Evolutionary conservation across 2,113 vertebrate genomes (phyloP), one percentile per base, ranked within the genome.

Genomic region (Hyperopisus bebe): DNA sequence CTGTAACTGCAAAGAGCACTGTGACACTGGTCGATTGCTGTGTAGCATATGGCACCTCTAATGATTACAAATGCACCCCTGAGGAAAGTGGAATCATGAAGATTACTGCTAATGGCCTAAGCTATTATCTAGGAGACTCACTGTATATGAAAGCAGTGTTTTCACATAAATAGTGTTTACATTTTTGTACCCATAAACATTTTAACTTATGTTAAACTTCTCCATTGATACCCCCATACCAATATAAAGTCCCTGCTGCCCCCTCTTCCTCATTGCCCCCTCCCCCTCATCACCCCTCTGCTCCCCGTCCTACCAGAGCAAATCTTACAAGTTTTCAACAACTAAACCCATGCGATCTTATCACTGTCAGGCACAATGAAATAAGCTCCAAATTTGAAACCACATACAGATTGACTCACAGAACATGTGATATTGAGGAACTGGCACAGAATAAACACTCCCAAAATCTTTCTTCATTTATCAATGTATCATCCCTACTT

Each of bases 41-140:
- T 19, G 50, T 19, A 55, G 44, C 85, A 87, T 53, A 87, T 87
- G 85, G 85, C 50, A 87, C n/a, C 27, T 39, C 50, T 87, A 53
- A 87, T 53, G 50, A 87, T 27, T 87, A 53, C 85, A 87, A 51
- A 87, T 53, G 47, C 50, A 87, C 31, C 85, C 85, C 85, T 55
- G n/a, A 53, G 85, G 85, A 55, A 39, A 53, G 50, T 35, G 27
- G 48, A 35, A 35, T 87, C 48, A 42, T 7, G 13, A 4, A 17
- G 50, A 87, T 87, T 87, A 53, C 53, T 87, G 85, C 85, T 87
- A 39, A 87, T 35, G 50, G n/a, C 10, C 31, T 35, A 87, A 5
- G n/a, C 13, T 86, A 83, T 44, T 27, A 86, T 86, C 44, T 7
- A 50, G 44, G 47, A 48, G 46, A 5, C 27, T 53, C n/a, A 27